A percentile compares a stretch with the other conserved stretches of the same genome.
phyloP scores from a whole-genome alignment of 2,888 invertebrate genomes.

The Lissonota sp. region DNA sequence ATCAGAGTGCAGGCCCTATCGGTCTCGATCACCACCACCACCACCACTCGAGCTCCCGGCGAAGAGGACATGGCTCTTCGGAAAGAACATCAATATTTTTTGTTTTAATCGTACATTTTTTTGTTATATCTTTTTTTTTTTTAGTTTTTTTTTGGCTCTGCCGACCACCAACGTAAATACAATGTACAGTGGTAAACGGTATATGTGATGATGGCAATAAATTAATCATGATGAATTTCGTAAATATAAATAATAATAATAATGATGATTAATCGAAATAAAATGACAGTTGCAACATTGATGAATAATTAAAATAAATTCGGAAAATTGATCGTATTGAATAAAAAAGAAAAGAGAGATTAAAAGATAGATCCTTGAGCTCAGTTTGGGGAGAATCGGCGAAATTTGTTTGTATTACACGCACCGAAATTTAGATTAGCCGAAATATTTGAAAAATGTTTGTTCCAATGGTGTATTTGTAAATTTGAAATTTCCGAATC shows the following conservation, averaged over 20 bases:
- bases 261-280: not conserved
- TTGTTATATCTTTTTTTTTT: constrained; percentile 26
- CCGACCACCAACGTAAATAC: constrained; percentile 74
- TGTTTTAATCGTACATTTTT: constrained; percentile 46
- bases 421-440: too few species aligned
- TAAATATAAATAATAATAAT: constrained; percentile 41
- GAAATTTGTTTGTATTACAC: too few species aligned
- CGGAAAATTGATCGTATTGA: constrained; percentile 6
- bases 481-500: too few species aligned
- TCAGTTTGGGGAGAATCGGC: too few species aligned
- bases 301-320: constrained; percentile 11
- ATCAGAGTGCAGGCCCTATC: constrained; percentile 82
- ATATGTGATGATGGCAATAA: constrained; percentile 15
- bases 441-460: too few species aligned
- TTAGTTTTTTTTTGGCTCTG: constrained; percentile 62
- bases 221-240: constrained; percentile 48
- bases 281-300: constrained; percentile 16
- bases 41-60: constrained; percentile 79
- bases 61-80: constrained; percentile 84
- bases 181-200: constrained; percentile 58
- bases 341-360: not conserved
- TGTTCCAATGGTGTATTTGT: too few species aligned
- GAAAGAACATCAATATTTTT: constrained; percentile 83
- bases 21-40: constrained; percentile 71
- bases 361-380: too few species aligned